Conservation (phyloP, 2,113 vertebrate species). For the Crypturellus undulatus region DNA sequence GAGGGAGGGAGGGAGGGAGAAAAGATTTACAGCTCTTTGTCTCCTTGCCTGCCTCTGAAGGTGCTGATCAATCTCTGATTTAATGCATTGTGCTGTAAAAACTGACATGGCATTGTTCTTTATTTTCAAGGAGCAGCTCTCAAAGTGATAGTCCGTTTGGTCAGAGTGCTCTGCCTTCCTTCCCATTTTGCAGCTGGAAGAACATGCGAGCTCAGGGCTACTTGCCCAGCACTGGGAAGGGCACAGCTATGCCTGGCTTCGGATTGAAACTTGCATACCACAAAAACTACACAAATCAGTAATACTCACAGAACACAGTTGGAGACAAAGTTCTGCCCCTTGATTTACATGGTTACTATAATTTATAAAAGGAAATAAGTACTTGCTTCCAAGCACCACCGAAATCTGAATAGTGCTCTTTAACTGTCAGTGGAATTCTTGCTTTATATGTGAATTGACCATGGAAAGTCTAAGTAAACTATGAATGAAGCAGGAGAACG, state of each 20-base stretch:
- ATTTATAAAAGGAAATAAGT: neutral
- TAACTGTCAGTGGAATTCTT: neutral
- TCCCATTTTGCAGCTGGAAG: neutral
- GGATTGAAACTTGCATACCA: neutral
- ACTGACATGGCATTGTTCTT: neutral
- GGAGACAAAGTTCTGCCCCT: neutral
- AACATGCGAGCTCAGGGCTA: neutral
- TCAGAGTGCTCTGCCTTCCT: neutral
- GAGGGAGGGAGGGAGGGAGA: neutral
- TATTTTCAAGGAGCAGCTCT: neutral
- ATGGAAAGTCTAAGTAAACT: neutral
- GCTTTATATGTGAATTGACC: neutral
- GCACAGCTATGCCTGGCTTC: neutral
- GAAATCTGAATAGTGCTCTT: neutral
- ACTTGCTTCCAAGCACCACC: neutral
- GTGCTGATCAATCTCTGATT: neutral
- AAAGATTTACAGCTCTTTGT: neutral
- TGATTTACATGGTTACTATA: accelerated
- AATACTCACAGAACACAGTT: neutral
- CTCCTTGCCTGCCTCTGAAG: neutral
- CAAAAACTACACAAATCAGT: neutral
- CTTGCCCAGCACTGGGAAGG: neutral
- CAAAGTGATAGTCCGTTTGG: neutral
- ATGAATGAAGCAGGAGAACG: neutral
- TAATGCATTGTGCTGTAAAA: neutral